Conservation (phyloP, 2,888 invertebrate genomes). For the Chloromyia formosa region DNA sequence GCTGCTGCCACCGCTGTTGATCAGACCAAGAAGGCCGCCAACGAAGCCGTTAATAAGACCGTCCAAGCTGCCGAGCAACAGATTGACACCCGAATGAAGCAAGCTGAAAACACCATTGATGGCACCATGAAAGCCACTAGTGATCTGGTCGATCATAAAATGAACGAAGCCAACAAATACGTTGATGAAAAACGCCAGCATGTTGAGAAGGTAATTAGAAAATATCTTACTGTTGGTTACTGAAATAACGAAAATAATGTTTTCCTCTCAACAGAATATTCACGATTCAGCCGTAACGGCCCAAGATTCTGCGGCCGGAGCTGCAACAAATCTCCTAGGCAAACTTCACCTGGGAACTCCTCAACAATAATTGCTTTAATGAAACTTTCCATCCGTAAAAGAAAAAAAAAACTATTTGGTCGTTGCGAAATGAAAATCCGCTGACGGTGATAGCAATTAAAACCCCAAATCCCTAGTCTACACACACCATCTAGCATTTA, state of each 20-base stretch:
- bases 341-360: slow-evolving; percentile 58
- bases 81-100: slow-evolving; percentile 65
- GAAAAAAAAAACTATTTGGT: background rate
- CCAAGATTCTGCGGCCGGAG: slow-evolving; percentile 57
- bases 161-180: slow-evolving; percentile 72
- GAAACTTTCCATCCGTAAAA: background rate
- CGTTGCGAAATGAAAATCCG: background rate
- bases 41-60: slow-evolving; percentile 65
- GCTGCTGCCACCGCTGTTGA: slow-evolving; percentile 64
- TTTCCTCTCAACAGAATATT: slow-evolving; percentile 53
- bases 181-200: slow-evolving; percentile 69
- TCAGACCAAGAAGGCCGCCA: slow-evolving; percentile 65
- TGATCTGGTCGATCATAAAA: slow-evolving; percentile 69
- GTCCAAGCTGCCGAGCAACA: slow-evolving; percentile 64
- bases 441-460: background rate
- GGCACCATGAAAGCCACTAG: slow-evolving; percentile 69
- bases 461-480: background rate
- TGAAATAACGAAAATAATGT: no score
- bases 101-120: slow-evolving; percentile 67
- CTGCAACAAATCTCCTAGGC: slow-evolving; percentile 61
- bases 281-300: slow-evolving; percentile 59
- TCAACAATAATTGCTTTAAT: background rate
- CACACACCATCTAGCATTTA: background rate
- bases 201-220: slow-evolving; percentile 58
- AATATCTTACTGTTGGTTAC: no score